phyloP scores from a whole-genome alignment of 2,113 vertebrate genomes.

The Hyperoodon ampullatus region DNA sequence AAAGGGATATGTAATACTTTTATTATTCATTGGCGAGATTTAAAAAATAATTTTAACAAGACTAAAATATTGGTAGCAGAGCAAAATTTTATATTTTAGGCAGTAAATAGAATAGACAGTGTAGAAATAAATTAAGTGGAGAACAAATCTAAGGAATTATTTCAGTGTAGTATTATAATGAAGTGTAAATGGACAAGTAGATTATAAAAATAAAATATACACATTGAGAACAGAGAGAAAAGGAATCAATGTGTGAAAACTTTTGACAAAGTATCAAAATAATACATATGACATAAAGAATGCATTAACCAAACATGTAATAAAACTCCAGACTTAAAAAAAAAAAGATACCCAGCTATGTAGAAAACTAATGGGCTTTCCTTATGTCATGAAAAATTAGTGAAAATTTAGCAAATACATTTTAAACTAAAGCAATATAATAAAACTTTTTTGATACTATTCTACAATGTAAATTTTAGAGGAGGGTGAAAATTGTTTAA shows the following conservation, averaged over 20 bases:
- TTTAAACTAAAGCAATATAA: background rate
- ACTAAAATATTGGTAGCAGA: background rate
- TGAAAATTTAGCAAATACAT: background rate
- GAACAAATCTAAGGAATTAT: background rate
- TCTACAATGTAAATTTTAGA: background rate
- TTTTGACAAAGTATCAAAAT: background rate
- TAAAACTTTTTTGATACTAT: background rate
- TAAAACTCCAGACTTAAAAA: background rate
- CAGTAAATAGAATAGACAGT: background rate
- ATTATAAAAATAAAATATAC: background rate
- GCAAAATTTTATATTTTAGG: background rate
- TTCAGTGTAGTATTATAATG: background rate
- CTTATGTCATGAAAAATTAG: background rate
- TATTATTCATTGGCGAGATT: background rate
- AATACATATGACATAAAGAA: background rate
- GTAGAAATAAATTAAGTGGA: background rate
- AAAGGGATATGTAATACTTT: background rate
- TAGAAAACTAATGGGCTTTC: background rate
- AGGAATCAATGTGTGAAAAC: background rate
- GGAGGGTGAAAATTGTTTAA: background rate
- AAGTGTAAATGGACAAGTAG: background rate
- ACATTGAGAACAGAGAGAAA: background rate
- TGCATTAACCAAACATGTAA: background rate
- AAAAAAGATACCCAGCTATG: background rate
- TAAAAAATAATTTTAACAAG: background rate